Evolutionary conservation across 2,113 vertebrate species (phyloP).

Genomic region (Bostrychus sinensis): DNA sequence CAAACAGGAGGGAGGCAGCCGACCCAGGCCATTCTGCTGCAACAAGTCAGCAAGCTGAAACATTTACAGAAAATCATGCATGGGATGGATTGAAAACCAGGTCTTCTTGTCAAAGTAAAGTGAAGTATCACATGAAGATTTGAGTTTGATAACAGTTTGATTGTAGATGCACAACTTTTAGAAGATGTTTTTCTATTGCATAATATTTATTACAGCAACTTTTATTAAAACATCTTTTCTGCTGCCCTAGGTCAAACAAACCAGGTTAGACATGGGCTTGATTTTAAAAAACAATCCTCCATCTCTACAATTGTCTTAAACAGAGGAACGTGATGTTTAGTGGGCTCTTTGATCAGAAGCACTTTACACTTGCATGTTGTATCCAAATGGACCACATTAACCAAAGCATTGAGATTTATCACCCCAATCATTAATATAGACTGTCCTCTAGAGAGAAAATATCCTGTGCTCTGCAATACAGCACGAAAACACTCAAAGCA

Average conservation of each 20-base stretch:
- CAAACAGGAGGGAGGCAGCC: conserved; percentile 2
- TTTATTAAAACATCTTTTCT: no score
- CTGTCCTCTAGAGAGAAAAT: conserved; percentile 6
- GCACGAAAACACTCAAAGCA: background rate
- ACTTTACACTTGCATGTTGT: background rate
- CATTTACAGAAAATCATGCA: background rate
- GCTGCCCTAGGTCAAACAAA: no score
- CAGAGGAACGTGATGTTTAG: background rate
- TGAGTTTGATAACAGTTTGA: no score
- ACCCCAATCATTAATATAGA: background rate
- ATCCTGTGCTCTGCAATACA: background rate
- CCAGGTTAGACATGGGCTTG: no score
- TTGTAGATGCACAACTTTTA: no score
- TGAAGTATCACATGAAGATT: no score
- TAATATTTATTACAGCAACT: no score
- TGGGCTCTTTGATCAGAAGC: background rate
- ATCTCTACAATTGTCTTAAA: background rate
- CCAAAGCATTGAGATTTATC: conserved; percentile 19
- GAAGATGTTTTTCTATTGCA: no score
- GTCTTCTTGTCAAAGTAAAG: no score
- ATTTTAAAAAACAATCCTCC: no score
- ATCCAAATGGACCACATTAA: background rate
- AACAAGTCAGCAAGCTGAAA: no score
- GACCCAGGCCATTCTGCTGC: conserved; percentile 9
- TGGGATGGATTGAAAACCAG: background rate